Evolutionary conservation across 2,797 vertebrate species (phyloP), one percentile per base, ranked within the genome.

Genomic region (Protosalanx chinensis): DNA sequence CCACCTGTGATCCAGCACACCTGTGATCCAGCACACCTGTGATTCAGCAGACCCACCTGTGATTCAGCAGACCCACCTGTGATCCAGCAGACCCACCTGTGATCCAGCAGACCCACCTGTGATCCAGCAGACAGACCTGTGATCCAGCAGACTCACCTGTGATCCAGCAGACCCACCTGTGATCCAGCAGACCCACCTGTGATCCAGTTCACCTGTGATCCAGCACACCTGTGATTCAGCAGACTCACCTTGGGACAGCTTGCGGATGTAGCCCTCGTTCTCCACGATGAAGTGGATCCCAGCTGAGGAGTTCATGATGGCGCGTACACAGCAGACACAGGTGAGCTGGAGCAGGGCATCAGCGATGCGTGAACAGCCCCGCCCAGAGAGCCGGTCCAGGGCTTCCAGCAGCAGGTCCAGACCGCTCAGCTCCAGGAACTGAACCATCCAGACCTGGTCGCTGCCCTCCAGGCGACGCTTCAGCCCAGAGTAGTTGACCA

Each of bases 331-430:
- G 91, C 87, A 96, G 73, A 99, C 92, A 7, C 98, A 98, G 18
- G 97, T 99, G 84, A 99, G 97, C 87, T 98, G 98, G 69, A 99
- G 93, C 29, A 98, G 91, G 23, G 97, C 95, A 2, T 99, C 97
- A 0, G 96, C 88, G 3, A 99, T 98, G 62, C 95, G 93, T 3
- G 96, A 93, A 75, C 96, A 97, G 0, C 97, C 96, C 1, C 96
- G 91, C 1, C 96, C 98, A 0, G 97, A 98, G 37, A 99, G 93
- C 60, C 95, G 92, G 56, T 97, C 96, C 88, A 99, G 88, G 2
- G 97, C 98, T 85, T 98, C 97, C 70, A 99, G 91, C 53, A 99
- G 94, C 72, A 99, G 94, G 71, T 99, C 98, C 81, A 99, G 87
- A 29, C 98, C 98, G 0, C 94, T 94, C 65, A 98, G 92, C 87